A percentile compares a stretch with the other conserved stretches of the same genome.
Conservation (phyloP, 2,888 invertebrate genomes). For the Agonum fuliginosum region DNA sequence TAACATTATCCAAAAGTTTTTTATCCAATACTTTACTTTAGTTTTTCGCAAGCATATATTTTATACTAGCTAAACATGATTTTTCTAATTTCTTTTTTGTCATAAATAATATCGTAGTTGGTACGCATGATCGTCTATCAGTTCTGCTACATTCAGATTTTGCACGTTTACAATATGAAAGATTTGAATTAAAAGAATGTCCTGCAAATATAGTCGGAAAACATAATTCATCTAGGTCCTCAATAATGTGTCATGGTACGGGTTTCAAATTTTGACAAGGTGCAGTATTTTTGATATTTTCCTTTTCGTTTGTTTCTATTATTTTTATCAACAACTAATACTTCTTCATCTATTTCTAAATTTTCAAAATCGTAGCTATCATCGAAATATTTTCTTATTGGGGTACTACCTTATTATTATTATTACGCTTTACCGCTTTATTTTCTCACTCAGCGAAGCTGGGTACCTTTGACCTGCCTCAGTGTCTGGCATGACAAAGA, state of each 20-base stretch:
- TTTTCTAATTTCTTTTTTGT: constrained; percentile 62
- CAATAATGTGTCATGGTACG: too few species aligned
- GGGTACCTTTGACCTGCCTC: too few species aligned
- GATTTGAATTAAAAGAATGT: too few species aligned
- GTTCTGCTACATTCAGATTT: neutral
- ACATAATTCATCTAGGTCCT: too few species aligned
- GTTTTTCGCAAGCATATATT: constrained; percentile 61
- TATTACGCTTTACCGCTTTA: too few species aligned
- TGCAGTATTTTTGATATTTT: too few species aligned
- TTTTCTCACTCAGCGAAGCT: too few species aligned
- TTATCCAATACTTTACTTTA: constrained; percentile 31
- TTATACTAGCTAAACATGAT: constrained; percentile 57
- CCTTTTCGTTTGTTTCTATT: too few species aligned
- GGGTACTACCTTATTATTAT: too few species aligned
- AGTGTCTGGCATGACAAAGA: too few species aligned
- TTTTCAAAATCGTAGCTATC: constrained; percentile 64
- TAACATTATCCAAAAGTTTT: constrained; percentile 46
- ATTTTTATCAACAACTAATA: constrained; percentile 61
- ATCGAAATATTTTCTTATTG: constrained; percentile 63
- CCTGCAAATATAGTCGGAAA: too few species aligned
- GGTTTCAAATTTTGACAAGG: too few species aligned
- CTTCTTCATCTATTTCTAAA: constrained; percentile 62
- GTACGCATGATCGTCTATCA: constrained; percentile 49
- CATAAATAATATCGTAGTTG: constrained; percentile 60
- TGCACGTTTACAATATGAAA: neutral